These are phyloP conservation scores for Pseudococcus longispinus DNA, from an alignment of 2,888 invertebrate genomes.

Conservation along the genomic window DNA sequence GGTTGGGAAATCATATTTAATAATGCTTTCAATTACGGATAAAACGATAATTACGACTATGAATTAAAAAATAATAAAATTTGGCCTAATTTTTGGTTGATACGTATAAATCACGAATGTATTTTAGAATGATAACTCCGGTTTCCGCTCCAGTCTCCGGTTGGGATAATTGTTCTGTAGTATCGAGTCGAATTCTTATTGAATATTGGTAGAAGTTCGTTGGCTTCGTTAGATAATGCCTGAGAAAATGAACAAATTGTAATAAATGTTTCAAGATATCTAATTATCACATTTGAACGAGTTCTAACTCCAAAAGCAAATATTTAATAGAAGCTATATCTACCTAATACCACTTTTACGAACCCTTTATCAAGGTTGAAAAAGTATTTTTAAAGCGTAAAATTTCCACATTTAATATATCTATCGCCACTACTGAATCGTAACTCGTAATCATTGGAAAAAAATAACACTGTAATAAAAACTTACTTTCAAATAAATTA, in stretches of 20 bases:
- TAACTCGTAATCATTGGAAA: background rate
- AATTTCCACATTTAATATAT: background rate
- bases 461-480: slow-evolving; percentile 15
- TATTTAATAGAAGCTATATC: background rate
- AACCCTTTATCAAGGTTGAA: background rate
- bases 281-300: too few relatives aligned
- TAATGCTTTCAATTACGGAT: background rate
- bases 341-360: background rate
- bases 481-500: slow-evolving; percentile 91
- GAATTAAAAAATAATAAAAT: background rate
- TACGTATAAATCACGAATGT: background rate
- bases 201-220: slow-evolving; percentile 95
- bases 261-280: too few relatives aligned
- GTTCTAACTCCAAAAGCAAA: too few relatives aligned
- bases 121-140: slow-evolving; percentile 47
- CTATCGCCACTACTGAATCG: background rate
- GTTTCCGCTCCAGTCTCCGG: slow-evolving; percentile 79
- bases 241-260: slow-evolving; percentile 37
- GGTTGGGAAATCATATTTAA: background rate
- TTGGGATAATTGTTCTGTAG: slow-evolving; percentile 81
- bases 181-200: slow-evolving; percentile 93
- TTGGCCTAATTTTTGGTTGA: background rate
- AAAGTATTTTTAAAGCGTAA: background rate
- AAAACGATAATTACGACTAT: background rate
- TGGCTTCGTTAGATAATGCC: slow-evolving; percentile 80